Evolutionary conservation across 1,140 invertebrate genomes (phyloP).

Genomic region (fruit fly (Drosophila melanogaster)): DNA sequence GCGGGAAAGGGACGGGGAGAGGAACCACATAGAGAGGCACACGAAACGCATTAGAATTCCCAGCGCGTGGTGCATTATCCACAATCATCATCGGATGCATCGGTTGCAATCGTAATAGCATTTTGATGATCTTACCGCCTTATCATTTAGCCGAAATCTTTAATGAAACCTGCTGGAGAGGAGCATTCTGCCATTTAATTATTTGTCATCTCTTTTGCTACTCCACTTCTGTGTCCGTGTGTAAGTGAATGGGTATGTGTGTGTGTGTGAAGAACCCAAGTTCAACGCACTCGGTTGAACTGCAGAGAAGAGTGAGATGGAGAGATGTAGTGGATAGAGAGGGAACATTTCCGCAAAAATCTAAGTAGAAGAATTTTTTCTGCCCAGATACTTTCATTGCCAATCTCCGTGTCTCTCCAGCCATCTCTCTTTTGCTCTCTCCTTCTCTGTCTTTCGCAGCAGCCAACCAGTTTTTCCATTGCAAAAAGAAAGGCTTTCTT

Average conservation of each 20-base stretch:
- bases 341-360: slow-evolving; percentile 79
- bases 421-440: slow-evolving; percentile 13
- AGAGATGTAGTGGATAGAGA: slow-evolving; percentile 6
- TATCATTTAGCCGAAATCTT: slow-evolving; percentile 76
- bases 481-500: slow-evolving; percentile 82
- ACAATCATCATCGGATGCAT: slow-evolving; percentile 28
- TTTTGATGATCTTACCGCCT: slow-evolving; percentile 63
- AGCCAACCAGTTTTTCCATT: slow-evolving; percentile 68
- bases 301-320: slow-evolving; percentile 53
- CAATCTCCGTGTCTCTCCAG: slow-evolving; percentile 62
- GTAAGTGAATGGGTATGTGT: slow-evolving; percentile 21
- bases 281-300: slow-evolving; percentile 79
- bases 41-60: slow-evolving; percentile 31
- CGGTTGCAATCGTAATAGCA: slow-evolving; percentile 58
- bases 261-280: slow-evolving; percentile 48
- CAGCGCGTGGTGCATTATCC: slow-evolving; percentile 15
- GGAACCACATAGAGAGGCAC: slow-evolving; percentile 3
- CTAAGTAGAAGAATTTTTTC: slow-evolving; percentile 79
- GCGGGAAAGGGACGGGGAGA: not conserved
- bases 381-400: slow-evolving; percentile 78
- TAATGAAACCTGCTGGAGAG: slow-evolving; percentile 71
- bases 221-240: slow-evolving; percentile 62
- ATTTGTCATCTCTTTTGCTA: slow-evolving; percentile 74
- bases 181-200: slow-evolving; percentile 47
- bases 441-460: slow-evolving; percentile 2